Conservation (phyloP, 2,113 vertebrate genomes). For the Tympanuchus pallidicinctus region DNA sequence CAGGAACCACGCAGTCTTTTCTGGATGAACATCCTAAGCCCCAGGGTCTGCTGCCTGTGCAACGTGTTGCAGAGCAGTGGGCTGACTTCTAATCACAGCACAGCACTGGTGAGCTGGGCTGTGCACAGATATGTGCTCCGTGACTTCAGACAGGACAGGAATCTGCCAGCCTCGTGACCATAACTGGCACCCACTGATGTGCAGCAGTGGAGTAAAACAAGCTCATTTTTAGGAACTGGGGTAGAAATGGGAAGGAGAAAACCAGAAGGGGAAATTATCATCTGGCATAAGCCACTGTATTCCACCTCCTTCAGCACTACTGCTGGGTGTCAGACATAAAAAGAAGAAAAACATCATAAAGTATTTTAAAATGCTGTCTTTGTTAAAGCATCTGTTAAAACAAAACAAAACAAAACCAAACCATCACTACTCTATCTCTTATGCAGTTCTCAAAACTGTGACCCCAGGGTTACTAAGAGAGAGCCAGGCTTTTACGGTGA, state of each 20-base stretch:
- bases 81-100: neutral
- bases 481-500: neutral
- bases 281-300: fast-evolving
- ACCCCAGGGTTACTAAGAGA: neutral
- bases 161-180: fast-evolving
- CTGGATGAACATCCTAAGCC: neutral
- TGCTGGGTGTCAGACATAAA: fast-evolving
- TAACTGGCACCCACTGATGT: neutral
- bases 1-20: fast-evolving
- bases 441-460: neutral
- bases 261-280: fast-evolving
- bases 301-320: neutral
- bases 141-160: neutral
- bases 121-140: neutral
- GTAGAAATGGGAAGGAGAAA: neutral
- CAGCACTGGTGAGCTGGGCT: neutral
- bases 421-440: neutral
- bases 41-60: neutral
- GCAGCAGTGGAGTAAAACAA: neutral
- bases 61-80: neutral
- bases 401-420: neutral
- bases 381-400: neutral
- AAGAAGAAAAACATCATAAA: neutral
- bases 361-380: neutral
- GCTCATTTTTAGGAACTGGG: neutral